These are phyloP conservation scores for Aphelenchoides fujianensis DNA, from an alignment of 1,140 invertebrate genomes.

Conservation along the genomic window DNA sequence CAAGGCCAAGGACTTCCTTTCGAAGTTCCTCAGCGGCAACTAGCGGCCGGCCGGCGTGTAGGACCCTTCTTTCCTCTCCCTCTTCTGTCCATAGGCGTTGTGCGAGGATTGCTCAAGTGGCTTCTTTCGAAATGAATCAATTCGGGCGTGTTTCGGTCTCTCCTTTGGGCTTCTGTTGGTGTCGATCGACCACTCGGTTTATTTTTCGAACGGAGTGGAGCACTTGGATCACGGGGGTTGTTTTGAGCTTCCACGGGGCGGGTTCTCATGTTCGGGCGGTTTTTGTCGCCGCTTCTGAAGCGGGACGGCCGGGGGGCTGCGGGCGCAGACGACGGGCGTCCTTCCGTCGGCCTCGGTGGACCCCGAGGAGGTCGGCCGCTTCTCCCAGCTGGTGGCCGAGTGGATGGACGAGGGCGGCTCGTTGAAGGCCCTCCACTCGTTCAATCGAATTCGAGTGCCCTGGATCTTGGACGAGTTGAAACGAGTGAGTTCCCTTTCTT, in stretches of 20 bases:
- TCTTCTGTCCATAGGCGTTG: too few relatives aligned
- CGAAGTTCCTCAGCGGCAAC: constrained; percentile 45
- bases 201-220: too few relatives aligned
- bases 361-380: constrained; percentile 14
- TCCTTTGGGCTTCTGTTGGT: too few relatives aligned
- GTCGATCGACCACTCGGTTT: not conserved
- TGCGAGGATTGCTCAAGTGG: constrained; percentile 3
- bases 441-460: constrained; percentile 57
- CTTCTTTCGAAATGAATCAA: constrained; percentile 13
- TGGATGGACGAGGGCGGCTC: constrained; percentile 53
- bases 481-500: constrained; percentile 22
- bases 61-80: too few relatives aligned
- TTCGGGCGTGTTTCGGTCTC: too few relatives aligned
- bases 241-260: not conserved
- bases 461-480: constrained; percentile 51
- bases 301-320: too few relatives aligned
- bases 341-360: not conserved
- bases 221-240: too few relatives aligned
- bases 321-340: not conserved
- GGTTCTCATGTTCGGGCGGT: not conserved
- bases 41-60: not conserved
- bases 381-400: constrained; percentile 19
- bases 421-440: constrained; percentile 54
- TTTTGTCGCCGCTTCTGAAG: too few relatives aligned
- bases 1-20: constrained; percentile 60